Evolutionary conservation across 2,888 invertebrate genomes (phyloP), one percentile per base, ranked within the genome.

Genomic region (Temnothorax ravouxi): DNA sequence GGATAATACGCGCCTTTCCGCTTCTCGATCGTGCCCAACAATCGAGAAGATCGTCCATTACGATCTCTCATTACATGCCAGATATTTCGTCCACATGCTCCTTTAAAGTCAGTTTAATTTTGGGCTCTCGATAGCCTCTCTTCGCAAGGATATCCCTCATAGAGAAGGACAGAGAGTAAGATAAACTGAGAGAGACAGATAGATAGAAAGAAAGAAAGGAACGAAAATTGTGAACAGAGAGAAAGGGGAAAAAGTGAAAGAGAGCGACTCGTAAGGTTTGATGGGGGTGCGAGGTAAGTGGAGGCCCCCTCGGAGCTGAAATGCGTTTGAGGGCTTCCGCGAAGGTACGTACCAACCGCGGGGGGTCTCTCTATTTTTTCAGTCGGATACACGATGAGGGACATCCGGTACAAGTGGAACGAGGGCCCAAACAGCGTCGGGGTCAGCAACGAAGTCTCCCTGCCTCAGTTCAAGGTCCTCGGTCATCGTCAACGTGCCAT

Each of bases 341-440:
- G 91, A 91, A 94, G 94, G 94, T 94, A 94, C 93, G 94, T 94
- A 94, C 93, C 94, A 94, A 93, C 93, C 93, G 92, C 92, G 94
- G 94, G 94, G 94, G 94, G 92, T 94, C 93, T 94, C 94, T 94
- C 92, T 94, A 92, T 94, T 91, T 92, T 92, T 94, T 96, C 97
- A 99, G 99, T 98, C 97, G 99, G 98, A 97, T 99, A 99, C 97
- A 98, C 98, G 96, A 98, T 98, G 98, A 97, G 98, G 96, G 98
- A 99, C 97, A 98, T 98, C 97, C 97, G 98, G 95, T 99, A 99
- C 97, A 98, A 98, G 96, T 99, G 99, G 99, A 98, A 98, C 96
- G 98, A 98, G 96, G 98, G 98, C 94, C 97, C 98, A 95, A 97
- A 98, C 96, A 98, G 98, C 95, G 98, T 99, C 95, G 98, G 98